Evolutionary conservation across 64 coral and sea anemone genomes (phyloP).

Genomic region (Stichodactyla helianthus): DNA sequence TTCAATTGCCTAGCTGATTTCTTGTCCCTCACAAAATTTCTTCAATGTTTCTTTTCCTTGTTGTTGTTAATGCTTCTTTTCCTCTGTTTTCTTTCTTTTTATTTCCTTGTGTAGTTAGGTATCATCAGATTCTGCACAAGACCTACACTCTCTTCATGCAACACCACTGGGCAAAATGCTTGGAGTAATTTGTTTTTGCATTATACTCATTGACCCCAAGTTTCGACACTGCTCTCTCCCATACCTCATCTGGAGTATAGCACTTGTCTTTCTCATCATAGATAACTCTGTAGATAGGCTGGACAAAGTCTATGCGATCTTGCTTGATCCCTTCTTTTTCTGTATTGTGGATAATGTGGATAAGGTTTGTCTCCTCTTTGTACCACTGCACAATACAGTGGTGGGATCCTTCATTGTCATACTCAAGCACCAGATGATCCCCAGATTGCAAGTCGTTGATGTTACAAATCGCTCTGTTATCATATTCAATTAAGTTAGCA

Average conservation of each 20-base stretch:
- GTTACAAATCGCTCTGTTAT: constrained; percentile 22
- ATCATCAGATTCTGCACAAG: too few relatives aligned
- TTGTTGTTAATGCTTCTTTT: too few relatives aligned
- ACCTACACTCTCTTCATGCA: neutral
- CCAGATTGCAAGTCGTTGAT: constrained; percentile 23
- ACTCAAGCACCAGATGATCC: constrained; percentile 6
- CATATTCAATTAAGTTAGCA: constrained; percentile 2
- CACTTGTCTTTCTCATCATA: constrained; percentile 14
- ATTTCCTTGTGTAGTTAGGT: too few relatives aligned
- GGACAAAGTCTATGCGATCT: constrained; percentile 36
- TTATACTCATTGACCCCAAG: constrained; percentile 6
- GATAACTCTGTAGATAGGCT: constrained; percentile 31
- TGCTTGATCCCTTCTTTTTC: constrained; percentile 9
- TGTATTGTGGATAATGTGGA: constrained; percentile 38
- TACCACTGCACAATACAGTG: constrained; percentile 38
- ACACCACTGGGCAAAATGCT: constrained; percentile 30
- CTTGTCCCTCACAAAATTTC: too few relatives aligned
- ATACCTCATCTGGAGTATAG: neutral
- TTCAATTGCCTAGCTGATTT: too few relatives aligned
- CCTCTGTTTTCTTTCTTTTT: too few relatives aligned
- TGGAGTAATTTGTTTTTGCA: constrained; percentile 1
- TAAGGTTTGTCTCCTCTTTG: constrained; percentile 4
- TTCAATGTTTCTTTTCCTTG: too few relatives aligned
- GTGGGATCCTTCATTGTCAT: constrained; percentile 25
- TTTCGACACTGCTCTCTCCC: constrained; percentile 14